Evolutionary conservation across 2,113 vertebrate genomes (phyloP), one percentile per base, ranked within the genome.

Genomic region (Etheostoma spectabile): DNA sequence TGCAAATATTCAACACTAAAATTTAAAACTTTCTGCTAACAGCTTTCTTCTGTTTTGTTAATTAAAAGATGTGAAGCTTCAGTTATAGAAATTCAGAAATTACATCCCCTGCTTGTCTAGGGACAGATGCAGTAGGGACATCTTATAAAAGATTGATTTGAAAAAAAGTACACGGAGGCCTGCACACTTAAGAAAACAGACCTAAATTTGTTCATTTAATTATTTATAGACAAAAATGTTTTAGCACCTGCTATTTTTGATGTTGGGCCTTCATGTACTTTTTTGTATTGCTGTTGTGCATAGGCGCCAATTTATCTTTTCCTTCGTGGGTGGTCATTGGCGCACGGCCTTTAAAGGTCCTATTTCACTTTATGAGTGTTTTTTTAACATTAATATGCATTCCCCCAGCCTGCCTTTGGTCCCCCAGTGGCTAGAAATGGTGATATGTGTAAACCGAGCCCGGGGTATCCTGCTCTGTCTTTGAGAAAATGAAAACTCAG

Each of bases 201-300:
- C 48, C 35, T 27, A 56, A 69, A 49, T 74, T 1, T 49, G 30
- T 55, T 74, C 1, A 49, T 56, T 74, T 56, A 4, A 55, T 56
- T 55, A 55, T 74, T 63, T 45, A 45, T 45, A 18, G 53, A 15
- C 2, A 11, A n/a, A 69, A 33, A 60, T 52, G 57, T 79, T 74
- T 68, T 5, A 38, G n/a, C 11, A 60, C 30, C 66, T 56, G 57
- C 46, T 1, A 1, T 62, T 69, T 27, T 38, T n/a, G 35, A n/a
- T 2, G 6, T n/a, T 2, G 38, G 52, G 62, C 52, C 19, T 56
- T 49, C 21, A 1, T 52, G 16, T 56, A 24, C 35, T 21, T 52
- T 66, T 45, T 46, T 55, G 1, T 61, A 8, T 33, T 12, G 22
- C 8, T 33, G 3, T 53, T 80, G 21, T n/a, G 1, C 30, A 30